phyloP scores from a whole-genome alignment of 2,797 vertebrate genomes.

The Manis javanica region DNA sequence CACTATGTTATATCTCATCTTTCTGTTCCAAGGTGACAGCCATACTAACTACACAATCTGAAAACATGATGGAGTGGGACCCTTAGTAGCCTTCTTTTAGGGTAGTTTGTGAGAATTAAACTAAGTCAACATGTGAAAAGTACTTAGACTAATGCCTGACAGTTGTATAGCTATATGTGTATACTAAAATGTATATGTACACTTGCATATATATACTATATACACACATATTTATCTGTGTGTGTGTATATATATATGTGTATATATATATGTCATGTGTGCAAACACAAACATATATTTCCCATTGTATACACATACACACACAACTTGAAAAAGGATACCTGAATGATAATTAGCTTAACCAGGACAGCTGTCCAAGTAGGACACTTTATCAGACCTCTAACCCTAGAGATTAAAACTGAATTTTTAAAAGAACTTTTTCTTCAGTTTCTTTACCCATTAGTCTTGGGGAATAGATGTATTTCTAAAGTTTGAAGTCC shows the following conservation, averaged over 20 bases:
- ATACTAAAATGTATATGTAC: not conserved
- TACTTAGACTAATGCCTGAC: not conserved
- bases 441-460: not conserved
- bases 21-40: not conserved
- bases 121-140: not conserved
- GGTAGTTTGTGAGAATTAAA: constrained; percentile 5
- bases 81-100: not conserved
- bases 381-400: not conserved
- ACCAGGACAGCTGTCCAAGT: not conserved
- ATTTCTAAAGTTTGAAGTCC: not conserved
- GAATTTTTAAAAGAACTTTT: not conserved
- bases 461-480: not conserved
- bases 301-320: not conserved
- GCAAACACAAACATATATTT: not conserved
- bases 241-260: not conserved
- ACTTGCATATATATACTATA: not conserved
- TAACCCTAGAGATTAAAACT: not conserved
- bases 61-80: not conserved
- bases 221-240: not conserved
- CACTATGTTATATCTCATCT: not conserved
- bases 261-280: not conserved
- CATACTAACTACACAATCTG: not conserved
- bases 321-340: not conserved
- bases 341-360: not conserved
- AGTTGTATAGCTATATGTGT: not conserved